Conservation (phyloP, 2,113 vertebrate species). For the Embiotoca jacksoni region DNA sequence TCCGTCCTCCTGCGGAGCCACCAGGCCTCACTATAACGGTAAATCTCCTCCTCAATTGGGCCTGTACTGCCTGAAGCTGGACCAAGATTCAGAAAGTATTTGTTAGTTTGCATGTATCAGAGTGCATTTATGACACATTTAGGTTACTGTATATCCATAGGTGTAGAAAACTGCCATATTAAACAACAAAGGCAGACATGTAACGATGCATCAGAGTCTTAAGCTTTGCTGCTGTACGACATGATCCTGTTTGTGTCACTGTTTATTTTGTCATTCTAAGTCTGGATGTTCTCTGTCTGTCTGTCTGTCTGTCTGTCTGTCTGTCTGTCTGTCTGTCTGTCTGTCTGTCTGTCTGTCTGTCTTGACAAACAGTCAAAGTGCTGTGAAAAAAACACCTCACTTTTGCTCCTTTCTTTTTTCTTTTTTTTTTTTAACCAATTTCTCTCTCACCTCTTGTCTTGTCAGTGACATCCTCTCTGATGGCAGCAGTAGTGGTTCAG, state of each 20-base stretch:
- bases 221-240: conserved; percentile 29
- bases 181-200: conserved; percentile 35
- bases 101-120: conserved; percentile 21
- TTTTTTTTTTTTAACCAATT: not conserved
- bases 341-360: conserved; percentile 46
- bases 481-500: conserved; percentile 46
- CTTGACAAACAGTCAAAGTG: conserved; percentile 47
- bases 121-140: conserved; percentile 21
- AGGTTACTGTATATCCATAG: conserved; percentile 7
- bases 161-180: conserved; percentile 11
- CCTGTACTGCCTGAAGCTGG: conserved; percentile 70
- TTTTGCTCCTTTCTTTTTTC: conserved; percentile 8
- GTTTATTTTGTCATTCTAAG: conserved; percentile 58
- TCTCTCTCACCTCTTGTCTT: conserved; percentile 50
- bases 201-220: conserved; percentile 37
- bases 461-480: conserved; percentile 45
- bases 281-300: conserved; percentile 51
- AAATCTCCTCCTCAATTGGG: conserved; percentile 77
- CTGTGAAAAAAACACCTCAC: not conserved
- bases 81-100: conserved; percentile 66
- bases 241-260: conserved; percentile 32
- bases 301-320: conserved; percentile 45
- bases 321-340: conserved; percentile 55
- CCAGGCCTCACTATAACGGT: conserved; percentile 61
- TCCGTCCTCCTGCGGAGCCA: conserved; percentile 64